These are phyloP conservation scores for Circaetus cinerascens DNA, from an alignment of 2,113 vertebrate genomes.

Conservation along the genomic window DNA sequence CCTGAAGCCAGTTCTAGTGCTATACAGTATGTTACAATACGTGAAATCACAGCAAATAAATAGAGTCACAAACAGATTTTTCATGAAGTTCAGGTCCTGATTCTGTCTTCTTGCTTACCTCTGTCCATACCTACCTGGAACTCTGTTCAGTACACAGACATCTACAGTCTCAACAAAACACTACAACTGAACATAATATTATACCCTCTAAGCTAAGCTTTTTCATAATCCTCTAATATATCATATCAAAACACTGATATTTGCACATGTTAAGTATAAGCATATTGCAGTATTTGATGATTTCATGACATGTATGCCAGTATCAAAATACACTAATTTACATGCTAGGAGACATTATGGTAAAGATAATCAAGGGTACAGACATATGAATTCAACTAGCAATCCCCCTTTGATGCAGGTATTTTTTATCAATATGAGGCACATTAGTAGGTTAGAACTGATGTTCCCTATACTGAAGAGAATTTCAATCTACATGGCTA, in stretches of 20 bases:
- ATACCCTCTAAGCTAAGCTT: background rate
- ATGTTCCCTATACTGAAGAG: background rate
- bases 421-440: background rate
- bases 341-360: background rate
- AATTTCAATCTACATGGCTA: background rate
- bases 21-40: background rate
- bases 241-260: background rate
- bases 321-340: constrained; percentile 35
- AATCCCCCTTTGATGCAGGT: background rate
- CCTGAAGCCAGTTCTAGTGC: background rate
- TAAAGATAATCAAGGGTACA: background rate
- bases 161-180: background rate
- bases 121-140: background rate
- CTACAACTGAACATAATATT: background rate
- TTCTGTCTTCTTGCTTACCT: background rate
- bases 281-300: background rate
- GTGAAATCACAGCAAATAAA: background rate
- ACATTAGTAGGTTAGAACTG: background rate
- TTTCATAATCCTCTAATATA: background rate
- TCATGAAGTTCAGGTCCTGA: background rate
- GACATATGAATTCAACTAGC: background rate
- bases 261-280: background rate
- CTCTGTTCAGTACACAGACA: background rate
- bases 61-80: background rate
- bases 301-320: background rate